Conservation (phyloP, 2,797 vertebrate genomes). For the Chelon labrosus region DNA sequence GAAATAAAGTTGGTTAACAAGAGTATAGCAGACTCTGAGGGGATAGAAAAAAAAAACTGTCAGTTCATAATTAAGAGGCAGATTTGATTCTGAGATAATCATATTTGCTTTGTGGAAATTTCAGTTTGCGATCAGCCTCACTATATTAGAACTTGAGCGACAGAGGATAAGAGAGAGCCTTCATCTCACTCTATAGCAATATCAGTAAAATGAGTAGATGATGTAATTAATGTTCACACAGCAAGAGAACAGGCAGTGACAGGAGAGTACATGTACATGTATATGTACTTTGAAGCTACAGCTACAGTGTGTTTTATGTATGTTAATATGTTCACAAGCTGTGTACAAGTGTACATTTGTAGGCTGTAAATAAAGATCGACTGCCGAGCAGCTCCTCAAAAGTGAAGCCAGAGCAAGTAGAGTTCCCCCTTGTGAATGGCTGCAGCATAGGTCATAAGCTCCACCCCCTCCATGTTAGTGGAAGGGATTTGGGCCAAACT, state of each 20-base stretch:
- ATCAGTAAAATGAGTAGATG: constrained; percentile 49
- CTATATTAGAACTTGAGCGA: constrained; percentile 50
- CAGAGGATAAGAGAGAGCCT: constrained; percentile 9
- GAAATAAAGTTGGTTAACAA: background rate
- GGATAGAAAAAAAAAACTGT: constrained; percentile 3
- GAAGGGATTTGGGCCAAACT: no score
- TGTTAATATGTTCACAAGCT: background rate
- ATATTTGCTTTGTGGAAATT: constrained; percentile 66
- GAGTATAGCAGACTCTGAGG: background rate
- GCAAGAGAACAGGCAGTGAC: constrained; percentile 27
- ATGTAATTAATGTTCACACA: constrained; percentile 55
- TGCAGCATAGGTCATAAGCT: no score
- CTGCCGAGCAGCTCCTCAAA: no score
- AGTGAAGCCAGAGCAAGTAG: no score
- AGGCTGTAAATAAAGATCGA: no score
- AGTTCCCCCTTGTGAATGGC: no score
- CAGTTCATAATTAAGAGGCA: constrained; percentile 59
- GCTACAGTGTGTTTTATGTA: background rate
- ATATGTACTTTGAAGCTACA: background rate
- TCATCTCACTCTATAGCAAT: constrained; percentile 35
- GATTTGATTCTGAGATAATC: constrained; percentile 52
- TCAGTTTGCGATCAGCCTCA: constrained; percentile 55
- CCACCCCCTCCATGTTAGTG: no score
- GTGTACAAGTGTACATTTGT: background rate
- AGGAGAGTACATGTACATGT: constrained; percentile 10